These are phyloP conservation scores for Podargus strigoides DNA, from an alignment of 2,797 vertebrate genomes.

Conservation along the genomic window DNA sequence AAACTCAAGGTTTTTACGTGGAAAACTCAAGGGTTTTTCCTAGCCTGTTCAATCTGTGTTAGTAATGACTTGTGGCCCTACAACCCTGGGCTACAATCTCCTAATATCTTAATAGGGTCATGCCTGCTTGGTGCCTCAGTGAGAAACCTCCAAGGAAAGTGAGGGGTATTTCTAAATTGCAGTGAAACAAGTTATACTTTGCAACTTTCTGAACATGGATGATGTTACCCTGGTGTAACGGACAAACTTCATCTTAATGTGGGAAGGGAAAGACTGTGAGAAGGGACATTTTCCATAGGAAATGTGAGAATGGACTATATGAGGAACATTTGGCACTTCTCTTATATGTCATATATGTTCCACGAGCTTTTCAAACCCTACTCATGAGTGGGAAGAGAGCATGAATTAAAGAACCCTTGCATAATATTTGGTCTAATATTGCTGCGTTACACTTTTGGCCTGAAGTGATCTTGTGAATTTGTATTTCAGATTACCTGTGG, in stretches of 20 bases:
- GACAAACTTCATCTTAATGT: neutral
- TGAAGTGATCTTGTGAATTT: neutral
- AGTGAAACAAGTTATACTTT: neutral
- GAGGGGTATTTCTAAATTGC: neutral
- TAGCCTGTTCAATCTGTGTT: neutral
- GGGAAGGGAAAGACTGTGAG: neutral
- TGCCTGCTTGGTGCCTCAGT: neutral
- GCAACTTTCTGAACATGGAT: neutral
- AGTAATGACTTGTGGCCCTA: neutral
- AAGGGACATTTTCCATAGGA: neutral
- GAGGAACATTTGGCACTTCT: neutral
- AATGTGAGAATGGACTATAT: neutral
- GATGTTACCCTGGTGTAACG: neutral
- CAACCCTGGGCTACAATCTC: neutral
- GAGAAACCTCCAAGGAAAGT: neutral
- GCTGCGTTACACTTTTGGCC: neutral
- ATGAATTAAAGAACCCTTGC: neutral
- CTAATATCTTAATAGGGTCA: neutral
- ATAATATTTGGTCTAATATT: conserved; percentile 25
- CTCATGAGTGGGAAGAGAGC: neutral
- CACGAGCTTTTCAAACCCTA: neutral
- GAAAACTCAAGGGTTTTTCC: neutral
- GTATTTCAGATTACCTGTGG: neutral
- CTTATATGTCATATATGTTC: neutral
- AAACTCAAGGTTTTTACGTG: no score